Conservation (phyloP, 2,888 invertebrate genomes). For the Cosmia pyralina region DNA sequence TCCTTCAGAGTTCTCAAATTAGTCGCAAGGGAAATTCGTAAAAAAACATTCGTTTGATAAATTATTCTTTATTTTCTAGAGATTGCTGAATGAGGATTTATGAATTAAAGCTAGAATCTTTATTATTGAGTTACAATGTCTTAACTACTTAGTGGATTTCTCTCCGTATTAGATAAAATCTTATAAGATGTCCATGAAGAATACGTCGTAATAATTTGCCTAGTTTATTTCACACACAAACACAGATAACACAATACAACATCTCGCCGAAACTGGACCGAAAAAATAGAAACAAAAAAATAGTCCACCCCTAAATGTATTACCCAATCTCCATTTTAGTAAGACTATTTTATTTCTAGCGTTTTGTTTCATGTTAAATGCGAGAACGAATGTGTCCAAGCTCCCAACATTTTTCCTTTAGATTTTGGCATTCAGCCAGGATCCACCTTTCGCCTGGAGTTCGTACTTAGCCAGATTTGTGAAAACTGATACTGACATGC, state of each 20-base stretch:
- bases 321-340: conserved; percentile 63
- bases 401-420: conserved; percentile 59
- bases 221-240: conserved; percentile 48
- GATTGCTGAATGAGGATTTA: neutral
- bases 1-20: conserved; percentile 41
- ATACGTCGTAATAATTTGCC: conserved; percentile 46
- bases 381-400: conserved; percentile 57
- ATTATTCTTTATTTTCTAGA: conserved; percentile 27
- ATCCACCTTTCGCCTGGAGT: conserved; percentile 51
- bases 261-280: conserved; percentile 26
- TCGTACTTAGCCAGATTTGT: conserved; percentile 59
- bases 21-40: conserved; percentile 56
- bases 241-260: conserved; percentile 35
- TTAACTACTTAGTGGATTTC: conserved; percentile 18
- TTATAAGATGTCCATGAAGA: conserved; percentile 11
- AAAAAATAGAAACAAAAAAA: conserved; percentile 56
- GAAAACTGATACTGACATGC: conserved; percentile 51
- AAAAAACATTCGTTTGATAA: conserved; percentile 45
- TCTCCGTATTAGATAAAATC: conserved; percentile 31
- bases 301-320: conserved; percentile 56
- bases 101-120: neutral
- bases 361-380: conserved; percentile 65
- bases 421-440: conserved; percentile 59
- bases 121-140: conserved; percentile 11
- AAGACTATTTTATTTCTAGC: conserved; percentile 56